Percentiles rank a stretch among this genome's conserved stretches.
Conservation (phyloP, 2,888 invertebrate genomes). For the Protodeltote pygarga region DNA sequence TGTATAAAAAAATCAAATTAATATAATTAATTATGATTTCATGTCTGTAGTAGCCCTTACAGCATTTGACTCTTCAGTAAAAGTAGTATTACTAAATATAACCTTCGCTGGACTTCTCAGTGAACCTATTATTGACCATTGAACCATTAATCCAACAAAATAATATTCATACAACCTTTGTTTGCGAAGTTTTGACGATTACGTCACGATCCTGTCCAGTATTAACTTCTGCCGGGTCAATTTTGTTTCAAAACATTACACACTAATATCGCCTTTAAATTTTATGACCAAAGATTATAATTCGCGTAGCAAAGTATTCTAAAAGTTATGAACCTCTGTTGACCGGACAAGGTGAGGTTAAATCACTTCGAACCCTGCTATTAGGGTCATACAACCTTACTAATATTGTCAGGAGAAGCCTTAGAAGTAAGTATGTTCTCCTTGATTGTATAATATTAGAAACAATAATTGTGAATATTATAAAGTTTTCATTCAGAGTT, state of each 20-base stretch:
- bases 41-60: too few species aligned
- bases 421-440: slow-evolving; percentile 3
- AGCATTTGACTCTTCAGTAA: too few species aligned
- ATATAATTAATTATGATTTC: too few species aligned
- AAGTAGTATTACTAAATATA: too few species aligned
- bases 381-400: slow-evolving; percentile 24
- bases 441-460: slow-evolving; percentile 3
- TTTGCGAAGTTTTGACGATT: too few species aligned
- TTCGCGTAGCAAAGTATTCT: not conserved
- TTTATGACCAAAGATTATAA: not conserved
- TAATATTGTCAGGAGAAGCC: slow-evolving; percentile 21
- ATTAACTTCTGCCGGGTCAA: not conserved
- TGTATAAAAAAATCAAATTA: too few species aligned
- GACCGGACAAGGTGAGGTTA: slow-evolving; percentile 25
- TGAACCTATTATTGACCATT: too few species aligned
- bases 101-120: too few species aligned
- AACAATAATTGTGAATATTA: slow-evolving; percentile 12
- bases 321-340: slow-evolving; percentile 3
- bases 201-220: not conserved
- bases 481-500: slow-evolving; percentile 14
- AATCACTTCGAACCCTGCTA: slow-evolving; percentile 20
- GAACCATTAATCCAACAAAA: too few species aligned
- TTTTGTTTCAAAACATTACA: not conserved
- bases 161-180: too few species aligned
- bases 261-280: not conserved